phyloP scores from a whole-genome alignment of 2,888 invertebrate species.

The Pasiphila rectangulata region DNA sequence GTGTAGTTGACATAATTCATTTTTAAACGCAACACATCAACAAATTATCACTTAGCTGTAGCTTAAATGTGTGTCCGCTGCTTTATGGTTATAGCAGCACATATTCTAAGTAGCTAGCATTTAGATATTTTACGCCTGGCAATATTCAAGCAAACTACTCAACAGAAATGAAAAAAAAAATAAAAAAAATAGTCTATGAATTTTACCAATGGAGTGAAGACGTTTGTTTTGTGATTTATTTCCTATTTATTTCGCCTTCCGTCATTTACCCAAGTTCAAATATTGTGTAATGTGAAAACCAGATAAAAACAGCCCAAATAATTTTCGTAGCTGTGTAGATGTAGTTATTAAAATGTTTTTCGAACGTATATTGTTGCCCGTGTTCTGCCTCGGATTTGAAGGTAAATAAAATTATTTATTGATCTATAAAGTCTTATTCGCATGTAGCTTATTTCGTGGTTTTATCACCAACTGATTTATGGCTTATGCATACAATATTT shows the following conservation, averaged over 20 bases:
- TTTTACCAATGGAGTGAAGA: conserved; percentile 65
- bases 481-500: too few species aligned
- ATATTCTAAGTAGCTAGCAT: conserved; percentile 1
- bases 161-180: conserved; percentile 16
- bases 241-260: conserved; percentile 71
- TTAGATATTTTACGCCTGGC: conserved; percentile 6
- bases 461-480: too few species aligned
- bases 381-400: conserved; percentile 73
- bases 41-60: too few species aligned
- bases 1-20: too few species aligned
- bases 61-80: background rate
- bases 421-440: too few species aligned
- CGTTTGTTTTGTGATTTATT: conserved; percentile 72
- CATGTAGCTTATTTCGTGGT: too few species aligned
- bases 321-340: conserved; percentile 64
- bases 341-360: conserved; percentile 74
- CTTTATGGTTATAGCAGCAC: background rate
- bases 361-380: conserved; percentile 68
- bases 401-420: conserved; percentile 55
- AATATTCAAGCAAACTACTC: conserved; percentile 24
- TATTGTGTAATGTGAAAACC: conserved; percentile 67
- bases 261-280: conserved; percentile 55
- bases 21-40: too few species aligned
- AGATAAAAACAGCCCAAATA: conserved; percentile 59
- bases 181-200: conserved; percentile 65